Base-by-base conservation (phyloP, 1,140 invertebrate genomes). In the Sinonovacula constricta region DNA sequence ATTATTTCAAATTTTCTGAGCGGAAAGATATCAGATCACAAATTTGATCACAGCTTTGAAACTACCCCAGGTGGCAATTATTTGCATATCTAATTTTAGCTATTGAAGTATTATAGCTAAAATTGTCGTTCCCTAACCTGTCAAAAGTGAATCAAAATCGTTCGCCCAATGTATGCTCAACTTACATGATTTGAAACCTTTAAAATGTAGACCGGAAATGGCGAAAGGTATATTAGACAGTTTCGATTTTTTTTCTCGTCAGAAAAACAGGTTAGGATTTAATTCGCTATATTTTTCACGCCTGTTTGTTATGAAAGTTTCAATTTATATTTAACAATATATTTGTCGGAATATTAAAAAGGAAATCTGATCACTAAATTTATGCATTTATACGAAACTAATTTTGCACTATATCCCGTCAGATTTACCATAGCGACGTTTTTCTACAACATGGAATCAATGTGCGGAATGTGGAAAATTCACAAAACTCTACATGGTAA, bases 401-500 rank as follows among this genome's bases (percentile, higher is more conserved):
- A 45, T 45, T 45, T 45, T 45, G 39, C 39, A 45, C 39, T 45
- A 45, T 45, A 45, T 45, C 39, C 39, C 39, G 39, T 45, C 39
- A 45, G 39, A 45, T 45, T 45, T 45, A 45, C 39, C 39, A 45
- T 45, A 45, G 57, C 57, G 57, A 60, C 57, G 57, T 60, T 60
- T 60, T 60, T 60, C 57, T 60, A 60, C 57, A 60, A 60, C 57
- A 60, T 60, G 57, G 57, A 60, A 60, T 60, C 57, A 60, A 60
- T 60, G 57, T 60, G 57, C 57, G 57, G 57, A 60, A 60, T 60
- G 57, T 60, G 57, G 57, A 60, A 60, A 60, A 60, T 60, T 60
- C 57, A 60, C 57, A 60, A 60, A 60, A 60, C 57, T 60, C 57
- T 60, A 60, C 57, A 60, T 60, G 57, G 57, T 60, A 60, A 60